Percentiles rank a stretch among this genome's conserved stretches.
phyloP scores from a whole-genome alignment of 2,888 invertebrate species.

The Rhaphigaster nebulosa region DNA sequence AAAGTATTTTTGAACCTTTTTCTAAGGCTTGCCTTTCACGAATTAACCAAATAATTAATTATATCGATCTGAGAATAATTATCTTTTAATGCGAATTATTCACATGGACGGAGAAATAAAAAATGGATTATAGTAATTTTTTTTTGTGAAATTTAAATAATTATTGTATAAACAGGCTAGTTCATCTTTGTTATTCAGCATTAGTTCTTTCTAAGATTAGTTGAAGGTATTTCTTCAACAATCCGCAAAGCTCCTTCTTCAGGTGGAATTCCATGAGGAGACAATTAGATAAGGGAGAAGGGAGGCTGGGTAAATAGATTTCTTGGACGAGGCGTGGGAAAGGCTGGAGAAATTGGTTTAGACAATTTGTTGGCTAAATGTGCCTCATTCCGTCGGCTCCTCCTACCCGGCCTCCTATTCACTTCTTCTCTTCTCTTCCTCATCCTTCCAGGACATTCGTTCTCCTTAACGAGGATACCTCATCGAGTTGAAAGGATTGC shows the following conservation, averaged over 20 bases:
- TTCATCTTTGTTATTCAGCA: no score
- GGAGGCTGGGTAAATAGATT: background rate
- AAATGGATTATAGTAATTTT: no score
- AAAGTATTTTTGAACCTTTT: no score
- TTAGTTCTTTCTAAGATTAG: no score
- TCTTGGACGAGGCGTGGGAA: background rate
- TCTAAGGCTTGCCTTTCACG: no score
- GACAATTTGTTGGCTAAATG: constrained; percentile 25
- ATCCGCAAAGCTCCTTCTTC: background rate
- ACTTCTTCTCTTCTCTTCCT: background rate
- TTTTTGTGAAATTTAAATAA: no score
- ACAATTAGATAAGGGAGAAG: background rate
- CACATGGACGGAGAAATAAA: no score
- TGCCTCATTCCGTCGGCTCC: background rate
- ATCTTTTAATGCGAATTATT: no score
- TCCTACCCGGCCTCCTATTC: background rate
- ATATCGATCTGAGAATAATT: no score
- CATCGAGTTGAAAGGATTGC: background rate
- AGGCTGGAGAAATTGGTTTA: background rate
- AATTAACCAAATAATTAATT: no score
- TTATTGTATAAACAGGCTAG: no score
- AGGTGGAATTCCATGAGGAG: background rate
- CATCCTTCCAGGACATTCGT: background rate
- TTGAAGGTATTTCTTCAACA: background rate
- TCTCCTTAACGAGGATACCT: background rate